phyloP scores from a whole-genome alignment of 2,888 invertebrate genomes.

The Bugulina stolonifera region DNA sequence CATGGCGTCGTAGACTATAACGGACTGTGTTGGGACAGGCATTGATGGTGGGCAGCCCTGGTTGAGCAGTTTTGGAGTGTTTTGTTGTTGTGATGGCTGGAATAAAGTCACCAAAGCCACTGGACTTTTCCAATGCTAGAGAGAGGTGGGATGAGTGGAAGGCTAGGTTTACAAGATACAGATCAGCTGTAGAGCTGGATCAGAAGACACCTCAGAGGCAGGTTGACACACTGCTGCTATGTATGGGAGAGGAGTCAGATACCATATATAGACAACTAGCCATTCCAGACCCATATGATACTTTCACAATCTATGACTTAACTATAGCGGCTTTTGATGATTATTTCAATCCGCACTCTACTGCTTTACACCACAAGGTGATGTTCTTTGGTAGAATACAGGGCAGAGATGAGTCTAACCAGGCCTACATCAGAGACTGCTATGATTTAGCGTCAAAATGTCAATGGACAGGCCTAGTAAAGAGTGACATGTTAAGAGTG shows the following conservation, averaged over 20 bases:
- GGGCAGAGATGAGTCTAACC: not conserved
- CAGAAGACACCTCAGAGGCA: not conserved
- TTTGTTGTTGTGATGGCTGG: too few relatives aligned
- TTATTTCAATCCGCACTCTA: not conserved
- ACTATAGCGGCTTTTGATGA: slow-evolving; percentile 13
- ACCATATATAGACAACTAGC: not conserved
- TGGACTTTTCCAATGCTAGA: not conserved
- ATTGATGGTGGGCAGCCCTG: too few relatives aligned
- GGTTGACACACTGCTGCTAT: not conserved
- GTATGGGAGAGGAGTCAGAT: slow-evolving; percentile 12
- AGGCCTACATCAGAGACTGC: not conserved
- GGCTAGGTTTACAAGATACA: not conserved
- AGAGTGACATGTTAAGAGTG: not conserved
- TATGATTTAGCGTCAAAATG: slow-evolving; percentile 9
- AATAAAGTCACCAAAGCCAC: not conserved
- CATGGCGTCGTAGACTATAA: too few relatives aligned
- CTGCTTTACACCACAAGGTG: not conserved
- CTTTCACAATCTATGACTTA: not conserved
- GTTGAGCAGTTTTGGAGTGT: too few relatives aligned
- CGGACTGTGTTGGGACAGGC: too few relatives aligned
- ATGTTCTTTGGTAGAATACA: not conserved
- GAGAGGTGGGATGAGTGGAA: not conserved
- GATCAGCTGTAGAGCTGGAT: not conserved
- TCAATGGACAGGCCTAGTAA: not conserved
- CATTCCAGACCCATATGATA: not conserved